Evolutionary conservation across 2,797 vertebrate genomes (phyloP).

Genomic region (Rallus crepitans): DNA sequence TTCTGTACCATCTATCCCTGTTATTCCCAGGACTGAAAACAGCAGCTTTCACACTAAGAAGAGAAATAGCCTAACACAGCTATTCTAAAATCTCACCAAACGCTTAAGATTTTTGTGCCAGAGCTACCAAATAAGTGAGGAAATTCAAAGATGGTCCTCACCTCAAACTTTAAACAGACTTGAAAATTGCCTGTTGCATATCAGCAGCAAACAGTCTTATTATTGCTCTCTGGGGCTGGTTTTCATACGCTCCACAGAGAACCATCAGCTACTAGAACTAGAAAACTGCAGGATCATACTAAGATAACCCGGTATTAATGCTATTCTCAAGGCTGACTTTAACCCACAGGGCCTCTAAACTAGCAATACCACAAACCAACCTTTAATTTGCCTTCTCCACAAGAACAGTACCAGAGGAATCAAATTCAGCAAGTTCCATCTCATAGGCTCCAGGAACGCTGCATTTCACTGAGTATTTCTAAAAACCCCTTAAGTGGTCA

Average conservation of each 20-base stretch:
- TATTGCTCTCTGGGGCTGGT: background rate
- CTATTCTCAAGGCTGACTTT: constrained; percentile 20
- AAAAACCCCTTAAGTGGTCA: background rate
- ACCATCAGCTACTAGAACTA: background rate
- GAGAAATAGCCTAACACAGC: background rate
- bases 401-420: constrained; percentile 12
- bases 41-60: background rate
- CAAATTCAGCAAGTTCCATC: constrained; percentile 28
- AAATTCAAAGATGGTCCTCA: background rate
- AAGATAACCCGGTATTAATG: background rate
- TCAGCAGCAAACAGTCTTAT: background rate
- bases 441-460: background rate
- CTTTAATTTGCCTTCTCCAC: constrained; percentile 38
- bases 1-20: background rate
- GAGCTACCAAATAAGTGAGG: background rate
- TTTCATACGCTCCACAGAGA: background rate
- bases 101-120: background rate
- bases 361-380: constrained; percentile 56
- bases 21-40: background rate
- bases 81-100: background rate
- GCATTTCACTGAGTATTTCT: background rate
- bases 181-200: background rate
- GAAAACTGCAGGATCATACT: background rate
- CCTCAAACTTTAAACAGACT: background rate
- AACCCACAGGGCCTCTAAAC: constrained; percentile 43